Evolutionary conservation across 2,888 invertebrate species (phyloP).

Genomic region (Apocheima hispidaria): DNA sequence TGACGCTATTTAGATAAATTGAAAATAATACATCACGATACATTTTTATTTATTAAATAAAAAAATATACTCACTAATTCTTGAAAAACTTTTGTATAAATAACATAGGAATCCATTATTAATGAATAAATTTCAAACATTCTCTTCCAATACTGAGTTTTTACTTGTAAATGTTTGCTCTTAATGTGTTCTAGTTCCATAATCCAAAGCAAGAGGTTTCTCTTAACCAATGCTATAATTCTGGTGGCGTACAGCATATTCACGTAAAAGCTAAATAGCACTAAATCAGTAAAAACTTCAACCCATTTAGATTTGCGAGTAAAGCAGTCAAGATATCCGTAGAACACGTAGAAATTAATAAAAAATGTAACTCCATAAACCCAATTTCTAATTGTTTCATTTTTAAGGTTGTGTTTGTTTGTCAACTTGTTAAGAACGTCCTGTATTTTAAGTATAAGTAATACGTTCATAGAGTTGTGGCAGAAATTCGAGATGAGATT

Average conservation of each 20-base stretch:
- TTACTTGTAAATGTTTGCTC: neutral
- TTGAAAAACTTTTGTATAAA: constrained; percentile 23
- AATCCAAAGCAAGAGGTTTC: constrained; percentile 4
- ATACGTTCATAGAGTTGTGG: constrained; percentile 11
- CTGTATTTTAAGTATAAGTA: constrained; percentile 23
- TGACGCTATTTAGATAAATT: too few species aligned
- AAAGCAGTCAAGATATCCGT: neutral
- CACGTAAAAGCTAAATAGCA: constrained; percentile 1
- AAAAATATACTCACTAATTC: neutral
- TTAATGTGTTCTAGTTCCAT: constrained; percentile 7
- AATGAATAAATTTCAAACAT: constrained; percentile 21
- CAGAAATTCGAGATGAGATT: neutral
- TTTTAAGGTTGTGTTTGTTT: neutral
- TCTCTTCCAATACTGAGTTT: constrained; percentile 16
- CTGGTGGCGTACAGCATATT: constrained; percentile 23
- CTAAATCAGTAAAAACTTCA: neutral
- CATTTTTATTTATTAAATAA: too few species aligned
- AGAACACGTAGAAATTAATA: constrained; percentile 1
- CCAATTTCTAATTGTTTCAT: constrained; percentile 13
- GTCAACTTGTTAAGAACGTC: constrained; percentile 2
- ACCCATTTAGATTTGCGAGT: neutral
- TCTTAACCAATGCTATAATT: constrained; percentile 13
- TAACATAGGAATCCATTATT: constrained; percentile 20
- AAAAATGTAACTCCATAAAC: neutral
- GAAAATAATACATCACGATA: too few species aligned